Evolutionary conservation across 2,888 invertebrate genomes (phyloP).

Genomic region (Teleogryllus oceanicus): DNA sequence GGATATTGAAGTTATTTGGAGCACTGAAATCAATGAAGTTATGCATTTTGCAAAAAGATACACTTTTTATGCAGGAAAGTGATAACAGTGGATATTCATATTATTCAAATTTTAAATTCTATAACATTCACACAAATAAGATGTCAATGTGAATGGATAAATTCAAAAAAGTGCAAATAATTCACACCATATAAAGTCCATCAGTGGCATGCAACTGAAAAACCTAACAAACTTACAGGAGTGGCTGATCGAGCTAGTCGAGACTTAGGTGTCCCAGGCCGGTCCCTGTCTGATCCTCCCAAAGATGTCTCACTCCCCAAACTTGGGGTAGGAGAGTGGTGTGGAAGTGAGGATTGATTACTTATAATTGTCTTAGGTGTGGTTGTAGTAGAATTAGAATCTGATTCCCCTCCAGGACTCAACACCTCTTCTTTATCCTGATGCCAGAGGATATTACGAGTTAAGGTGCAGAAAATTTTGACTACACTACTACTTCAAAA

Average conservation of each 20-base stretch:
- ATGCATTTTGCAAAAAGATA: too few species aligned
- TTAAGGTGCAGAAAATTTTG: neutral
- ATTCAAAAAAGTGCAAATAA: too few species aligned
- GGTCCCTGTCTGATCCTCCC: conserved; percentile 45
- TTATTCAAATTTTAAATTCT: too few species aligned
- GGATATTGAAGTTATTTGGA: too few species aligned
- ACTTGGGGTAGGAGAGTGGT: conserved; percentile 40
- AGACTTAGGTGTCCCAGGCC: conserved; percentile 50
- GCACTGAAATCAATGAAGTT: too few species aligned
- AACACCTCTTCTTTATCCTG: conserved; percentile 56
- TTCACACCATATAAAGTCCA: too few species aligned
- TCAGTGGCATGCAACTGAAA: too few species aligned
- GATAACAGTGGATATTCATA: too few species aligned
- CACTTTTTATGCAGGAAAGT: too few species aligned
- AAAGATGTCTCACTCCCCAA: conserved; percentile 40
- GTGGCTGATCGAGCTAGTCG: conserved; percentile 52
- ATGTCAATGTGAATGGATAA: too few species aligned
- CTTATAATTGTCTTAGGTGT: conserved; percentile 70
- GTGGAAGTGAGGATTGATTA: conserved; percentile 46
- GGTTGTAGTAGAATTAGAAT: conserved; percentile 68
- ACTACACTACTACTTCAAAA: conserved; percentile 18
- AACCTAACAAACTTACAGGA: conserved; percentile 45
- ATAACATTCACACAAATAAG: too few species aligned
- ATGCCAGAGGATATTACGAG: conserved; percentile 36
- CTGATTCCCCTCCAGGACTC: conserved; percentile 70